These are phyloP conservation scores for Iselma pallidipennis DNA, from an alignment of 2,888 invertebrate species.

Conservation along the genomic window DNA sequence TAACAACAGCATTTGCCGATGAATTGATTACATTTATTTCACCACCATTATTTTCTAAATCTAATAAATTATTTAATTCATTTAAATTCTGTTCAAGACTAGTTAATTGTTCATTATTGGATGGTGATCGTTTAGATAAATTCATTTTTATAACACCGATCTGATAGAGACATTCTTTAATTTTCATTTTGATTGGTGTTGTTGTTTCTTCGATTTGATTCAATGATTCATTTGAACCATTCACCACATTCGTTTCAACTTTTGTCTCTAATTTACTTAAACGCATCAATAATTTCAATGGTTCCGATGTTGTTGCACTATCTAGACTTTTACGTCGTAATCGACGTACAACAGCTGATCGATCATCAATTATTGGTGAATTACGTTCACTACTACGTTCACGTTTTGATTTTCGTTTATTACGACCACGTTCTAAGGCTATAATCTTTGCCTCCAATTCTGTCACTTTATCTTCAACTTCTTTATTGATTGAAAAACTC, in stretches of 20 bases:
- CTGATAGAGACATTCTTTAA: conserved; percentile 69
- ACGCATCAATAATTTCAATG: conserved; percentile 78
- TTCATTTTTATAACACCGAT: conserved; percentile 66
- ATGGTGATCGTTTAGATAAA: conserved; percentile 58
- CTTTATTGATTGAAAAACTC: conserved; percentile 78
- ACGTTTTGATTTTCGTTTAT: conserved; percentile 56
- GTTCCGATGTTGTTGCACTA: conserved; percentile 73
- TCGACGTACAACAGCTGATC: conserved; percentile 50
- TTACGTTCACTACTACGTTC: conserved; percentile 55
- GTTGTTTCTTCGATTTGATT: conserved; percentile 59
- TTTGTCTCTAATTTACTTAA: conserved; percentile 78
- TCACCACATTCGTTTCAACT: conserved; percentile 69
- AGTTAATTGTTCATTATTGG: conserved; percentile 57
- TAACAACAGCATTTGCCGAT: conserved; percentile 64
- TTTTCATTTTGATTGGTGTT: conserved; percentile 68
- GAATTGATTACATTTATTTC: conserved; percentile 61
- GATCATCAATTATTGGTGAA: conserved; percentile 50
- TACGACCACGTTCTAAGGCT: conserved; percentile 62
- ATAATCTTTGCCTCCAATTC: conserved; percentile 79
- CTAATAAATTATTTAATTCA: conserved; percentile 66
- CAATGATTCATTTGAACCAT: conserved; percentile 64
- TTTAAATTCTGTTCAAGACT: conserved; percentile 56
- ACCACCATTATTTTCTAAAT: conserved; percentile 62
- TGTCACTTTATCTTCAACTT: conserved; percentile 82
- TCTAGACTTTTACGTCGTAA: conserved; percentile 77